Evolutionary conservation across 2,888 invertebrate species (phyloP).

Genomic region (Strigamia crassipes): DNA sequence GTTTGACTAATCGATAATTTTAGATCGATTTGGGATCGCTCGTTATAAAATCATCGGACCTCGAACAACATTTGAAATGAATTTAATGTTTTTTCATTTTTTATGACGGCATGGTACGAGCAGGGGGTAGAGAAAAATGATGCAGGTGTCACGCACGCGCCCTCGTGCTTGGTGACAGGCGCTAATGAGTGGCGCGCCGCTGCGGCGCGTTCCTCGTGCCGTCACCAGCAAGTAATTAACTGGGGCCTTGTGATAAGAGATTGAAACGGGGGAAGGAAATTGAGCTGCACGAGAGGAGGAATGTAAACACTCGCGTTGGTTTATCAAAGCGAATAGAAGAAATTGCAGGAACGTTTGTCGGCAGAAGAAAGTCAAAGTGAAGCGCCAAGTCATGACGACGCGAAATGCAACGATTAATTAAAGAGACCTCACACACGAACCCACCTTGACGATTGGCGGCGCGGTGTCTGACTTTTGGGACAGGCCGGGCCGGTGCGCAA

Average conservation of each 20-base stretch:
- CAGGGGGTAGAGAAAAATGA: no score
- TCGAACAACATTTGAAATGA: no score
- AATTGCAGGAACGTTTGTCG: neutral
- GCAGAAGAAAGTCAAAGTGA: neutral
- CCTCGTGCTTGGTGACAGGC: neutral
- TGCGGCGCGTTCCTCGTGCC: neutral
- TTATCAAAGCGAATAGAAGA: neutral
- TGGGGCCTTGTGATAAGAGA: neutral
- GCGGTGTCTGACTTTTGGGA: neutral
- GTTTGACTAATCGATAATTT: no score
- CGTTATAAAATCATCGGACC: no score
- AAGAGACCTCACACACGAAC: neutral
- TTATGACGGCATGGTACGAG: no score
- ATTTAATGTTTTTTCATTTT: no score
- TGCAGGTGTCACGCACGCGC: neutral
- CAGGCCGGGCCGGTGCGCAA: neutral
- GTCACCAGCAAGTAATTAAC: neutral
- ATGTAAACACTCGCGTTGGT: neutral
- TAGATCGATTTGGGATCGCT: no score
- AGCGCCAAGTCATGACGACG: neutral
- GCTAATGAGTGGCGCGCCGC: conserved; percentile 3
- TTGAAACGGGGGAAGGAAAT: neutral
- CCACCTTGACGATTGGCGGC: neutral
- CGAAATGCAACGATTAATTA: conserved; percentile 10
- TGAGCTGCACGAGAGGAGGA: neutral